Evolutionary conservation across 2,113 vertebrate genomes (phyloP).

Genomic region (Pollachius pollachius): DNA sequence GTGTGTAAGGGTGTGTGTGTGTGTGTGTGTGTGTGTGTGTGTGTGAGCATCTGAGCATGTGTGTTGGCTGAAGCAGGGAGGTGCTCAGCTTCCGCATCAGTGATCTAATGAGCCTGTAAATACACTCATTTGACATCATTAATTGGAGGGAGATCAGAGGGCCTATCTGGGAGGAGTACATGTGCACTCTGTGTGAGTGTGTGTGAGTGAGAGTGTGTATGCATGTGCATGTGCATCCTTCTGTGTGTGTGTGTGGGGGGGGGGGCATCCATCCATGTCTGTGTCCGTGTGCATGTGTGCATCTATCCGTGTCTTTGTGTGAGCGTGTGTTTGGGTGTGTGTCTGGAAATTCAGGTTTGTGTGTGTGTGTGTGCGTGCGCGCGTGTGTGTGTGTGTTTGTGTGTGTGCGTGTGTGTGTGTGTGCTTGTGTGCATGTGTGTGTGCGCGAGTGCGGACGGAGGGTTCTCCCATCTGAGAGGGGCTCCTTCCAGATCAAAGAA

Average conservation of each 20-base stretch:
- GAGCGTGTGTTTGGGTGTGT: neutral
- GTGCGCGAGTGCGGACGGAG: constrained; percentile 47
- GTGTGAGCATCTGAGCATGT: constrained; percentile 40
- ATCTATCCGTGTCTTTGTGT: neutral
- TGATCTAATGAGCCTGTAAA: constrained; percentile 83
- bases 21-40: constrained; percentile 10
- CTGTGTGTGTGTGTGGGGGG: neutral
- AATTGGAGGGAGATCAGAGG: constrained; percentile 80
- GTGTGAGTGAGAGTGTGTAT: constrained; percentile 30
- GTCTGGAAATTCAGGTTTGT: neutral
- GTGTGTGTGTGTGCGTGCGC: too few relatives aligned
- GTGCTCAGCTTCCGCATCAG: constrained; percentile 68
- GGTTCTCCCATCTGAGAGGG: constrained; percentile 44
- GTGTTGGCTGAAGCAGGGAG: constrained; percentile 56
- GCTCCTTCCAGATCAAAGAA: constrained; percentile 80
- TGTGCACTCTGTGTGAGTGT: constrained; percentile 5
- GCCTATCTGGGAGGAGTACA: constrained; percentile 55
- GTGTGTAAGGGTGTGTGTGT: constrained; percentile 15
- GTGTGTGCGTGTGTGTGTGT: too few relatives aligned
- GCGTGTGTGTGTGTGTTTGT: too few relatives aligned
- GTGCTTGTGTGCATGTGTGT: too few relatives aligned
- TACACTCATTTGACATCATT: constrained; percentile 82
- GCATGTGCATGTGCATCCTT: neutral
- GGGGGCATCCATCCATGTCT: neutral
- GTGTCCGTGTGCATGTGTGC: too few relatives aligned